A percentile compares a stretch with the other conserved stretches of the same genome.
Evolutionary conservation across 2,888 invertebrate genomes (phyloP).

Genomic region (Epinotia nisella): DNA sequence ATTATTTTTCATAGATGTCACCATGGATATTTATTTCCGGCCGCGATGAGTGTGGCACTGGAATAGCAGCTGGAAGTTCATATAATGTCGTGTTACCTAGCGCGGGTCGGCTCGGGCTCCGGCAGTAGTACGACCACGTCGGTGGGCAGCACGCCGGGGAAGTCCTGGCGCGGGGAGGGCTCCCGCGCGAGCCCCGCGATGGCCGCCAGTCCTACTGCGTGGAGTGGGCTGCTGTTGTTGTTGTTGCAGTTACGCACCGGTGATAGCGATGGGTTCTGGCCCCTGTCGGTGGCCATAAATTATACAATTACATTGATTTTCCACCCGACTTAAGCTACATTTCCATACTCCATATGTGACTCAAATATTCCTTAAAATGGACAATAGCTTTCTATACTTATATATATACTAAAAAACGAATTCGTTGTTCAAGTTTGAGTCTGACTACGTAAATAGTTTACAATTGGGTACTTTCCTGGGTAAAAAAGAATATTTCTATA

Average conservation of each 20-base stretch:
- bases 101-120: conserved; percentile 57
- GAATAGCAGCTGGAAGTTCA: too few relatives aligned
- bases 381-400: too few relatives aligned
- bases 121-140: conserved; percentile 80
- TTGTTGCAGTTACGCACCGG: conserved; percentile 83
- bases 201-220: conserved; percentile 91
- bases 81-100: conserved; percentile 60
- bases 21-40: too few relatives aligned
- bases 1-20: too few relatives aligned
- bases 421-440: too few relatives aligned
- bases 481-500: too few relatives aligned
- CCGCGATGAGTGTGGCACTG: too few relatives aligned
- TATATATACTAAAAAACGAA: too few relatives aligned
- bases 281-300: conserved; percentile 53
- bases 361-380: too few relatives aligned
- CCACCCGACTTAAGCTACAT: neutral
- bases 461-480: too few relatives aligned
- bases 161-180: conserved; percentile 77
- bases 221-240: conserved; percentile 86
- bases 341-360: too few relatives aligned
- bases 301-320: neutral
- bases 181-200: conserved; percentile 90
- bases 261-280: conserved; percentile 71
- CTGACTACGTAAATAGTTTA: too few relatives aligned
- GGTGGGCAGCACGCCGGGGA: conserved; percentile 80